Base-by-base conservation (phyloP, 2,888 invertebrate genomes). In the Napeogenes sylphis region DNA sequence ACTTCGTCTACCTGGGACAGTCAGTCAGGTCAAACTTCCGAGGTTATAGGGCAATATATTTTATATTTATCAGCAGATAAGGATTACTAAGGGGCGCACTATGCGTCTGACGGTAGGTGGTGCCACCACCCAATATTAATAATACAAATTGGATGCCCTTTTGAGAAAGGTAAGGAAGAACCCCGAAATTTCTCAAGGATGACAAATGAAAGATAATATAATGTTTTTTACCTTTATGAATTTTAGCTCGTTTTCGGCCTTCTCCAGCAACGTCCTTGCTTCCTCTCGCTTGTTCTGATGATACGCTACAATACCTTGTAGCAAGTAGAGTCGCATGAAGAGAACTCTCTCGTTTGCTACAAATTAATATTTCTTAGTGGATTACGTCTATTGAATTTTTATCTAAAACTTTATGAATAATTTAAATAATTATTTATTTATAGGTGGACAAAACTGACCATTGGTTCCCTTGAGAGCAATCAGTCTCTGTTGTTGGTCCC, bases 261-360 rank as follows among this genome's bases (percentile, higher is more conserved):
- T 84, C 33, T 88, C 87, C 0, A 97, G 85, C 47, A 94, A 83
- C 0, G 80, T 77, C 55, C 85, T 85, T 0, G 96, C 94, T 62
- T 94, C 93, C 0, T 85, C 81, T 0, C 94, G 85, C 64, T 92
- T 92, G 79, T 95, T 95, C 82, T 95, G 94, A 78, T 96, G 96
- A 76, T 94, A 97, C 0, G 94, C 90, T 33, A 95, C 93, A 61
- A 97, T 94, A 5, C 94, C 96, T 84, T 97, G 96, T 58, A 97
- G 87, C 58, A 97, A 81, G 83, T 96, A 95, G 21, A 97, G 87
- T 2, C 96, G 92, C 92, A 96, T 93, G 65, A 96, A 91, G 12
- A 97, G 81, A 0, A 94, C 95, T 4, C 94, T 92, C 77, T 96
- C 96, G 75, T 93, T 93, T 0, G 93, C 94, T 92, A 81, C 1